These are phyloP conservation scores for Epirrhoe alternata DNA, from an alignment of 2,888 invertebrate genomes.

Conservation along the genomic window DNA sequence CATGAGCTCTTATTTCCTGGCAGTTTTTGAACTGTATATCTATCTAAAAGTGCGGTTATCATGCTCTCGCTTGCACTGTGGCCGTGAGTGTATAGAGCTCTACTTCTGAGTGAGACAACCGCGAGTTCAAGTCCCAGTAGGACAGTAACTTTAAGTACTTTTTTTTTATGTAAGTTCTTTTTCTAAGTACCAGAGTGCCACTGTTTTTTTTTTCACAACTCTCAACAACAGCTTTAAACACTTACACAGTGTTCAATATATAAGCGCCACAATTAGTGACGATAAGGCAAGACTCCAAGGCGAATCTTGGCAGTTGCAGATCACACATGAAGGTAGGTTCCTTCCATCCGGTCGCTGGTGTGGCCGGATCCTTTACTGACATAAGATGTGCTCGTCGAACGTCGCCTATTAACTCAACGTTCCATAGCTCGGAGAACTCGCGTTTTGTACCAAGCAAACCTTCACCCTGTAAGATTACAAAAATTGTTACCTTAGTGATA, in stretches of 20 bases:
- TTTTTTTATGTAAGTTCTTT: too few species aligned
- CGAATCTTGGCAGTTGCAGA: slow-evolving; percentile 73
- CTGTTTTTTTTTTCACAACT: background rate
- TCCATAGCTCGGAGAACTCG: slow-evolving; percentile 74
- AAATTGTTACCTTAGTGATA: too few species aligned
- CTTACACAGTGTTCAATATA: slow-evolving; percentile 81
- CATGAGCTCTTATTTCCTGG: too few species aligned
- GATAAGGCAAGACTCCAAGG: slow-evolving; percentile 80
- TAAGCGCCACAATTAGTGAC: slow-evolving; percentile 84
- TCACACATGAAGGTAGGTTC: slow-evolving; percentile 79
- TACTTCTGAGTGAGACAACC: too few species aligned
- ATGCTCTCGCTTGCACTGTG: too few species aligned
- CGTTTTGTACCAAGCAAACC: slow-evolving; percentile 63
- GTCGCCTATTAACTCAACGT: slow-evolving; percentile 72
- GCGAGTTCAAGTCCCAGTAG: too few species aligned
- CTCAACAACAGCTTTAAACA: background rate
- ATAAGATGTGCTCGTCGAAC: slow-evolving; percentile 69
- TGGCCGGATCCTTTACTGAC: slow-evolving; percentile 63
- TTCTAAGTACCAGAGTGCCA: too few species aligned
- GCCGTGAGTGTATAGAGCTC: too few species aligned
- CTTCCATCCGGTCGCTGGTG: slow-evolving; percentile 62
- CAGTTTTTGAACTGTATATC: too few species aligned
- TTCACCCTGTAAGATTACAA: slow-evolving; percentile 62
- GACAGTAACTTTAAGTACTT: too few species aligned
- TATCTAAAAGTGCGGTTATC: too few species aligned